Conservation (phyloP, 1,140 invertebrate genomes). For the Lucilia sericata region DNA sequence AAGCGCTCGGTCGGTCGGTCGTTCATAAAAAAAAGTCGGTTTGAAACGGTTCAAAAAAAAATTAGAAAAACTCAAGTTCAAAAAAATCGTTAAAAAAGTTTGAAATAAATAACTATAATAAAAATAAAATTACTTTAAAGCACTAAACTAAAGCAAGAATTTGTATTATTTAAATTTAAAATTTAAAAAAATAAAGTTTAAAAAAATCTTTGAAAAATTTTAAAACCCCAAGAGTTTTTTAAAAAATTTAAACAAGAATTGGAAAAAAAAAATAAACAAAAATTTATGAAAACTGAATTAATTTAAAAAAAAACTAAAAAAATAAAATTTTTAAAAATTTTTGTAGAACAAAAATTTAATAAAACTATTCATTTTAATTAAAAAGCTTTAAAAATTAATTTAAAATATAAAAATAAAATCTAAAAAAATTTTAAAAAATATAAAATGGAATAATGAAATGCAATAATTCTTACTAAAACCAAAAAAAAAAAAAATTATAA, state of each 20-base stretch:
- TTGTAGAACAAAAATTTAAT: not conserved
- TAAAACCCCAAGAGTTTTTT: too few relatives aligned
- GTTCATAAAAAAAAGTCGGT: slow-evolving; percentile 6
- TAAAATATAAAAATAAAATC: not conserved
- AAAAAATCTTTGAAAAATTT: not conserved
- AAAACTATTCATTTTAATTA: not conserved
- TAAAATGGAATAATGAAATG: too few relatives aligned
- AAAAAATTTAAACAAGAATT: not conserved
- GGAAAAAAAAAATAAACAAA: slow-evolving; percentile 1
- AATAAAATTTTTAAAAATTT: not conserved
- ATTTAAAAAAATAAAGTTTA: not conserved
- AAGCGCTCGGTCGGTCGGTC: slow-evolving; percentile 56
- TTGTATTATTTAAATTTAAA: not conserved
- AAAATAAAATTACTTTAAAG: too few relatives aligned
- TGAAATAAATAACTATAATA: too few relatives aligned
- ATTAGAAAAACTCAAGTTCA: not conserved
- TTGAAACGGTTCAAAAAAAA: not conserved
- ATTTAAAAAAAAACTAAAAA: not conserved
- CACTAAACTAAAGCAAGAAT: too few relatives aligned
- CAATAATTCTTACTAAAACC: not conserved
- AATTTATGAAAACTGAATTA: not conserved
- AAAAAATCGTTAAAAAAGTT: not conserved
- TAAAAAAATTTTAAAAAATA: not conserved
- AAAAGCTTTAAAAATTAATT: not conserved
- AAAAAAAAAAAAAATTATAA: slow-evolving; percentile 19